Evolutionary conservation across 2,888 invertebrate genomes (phyloP), one percentile per base, ranked within the genome.

Genomic region (Allolobophora icterica): DNA sequence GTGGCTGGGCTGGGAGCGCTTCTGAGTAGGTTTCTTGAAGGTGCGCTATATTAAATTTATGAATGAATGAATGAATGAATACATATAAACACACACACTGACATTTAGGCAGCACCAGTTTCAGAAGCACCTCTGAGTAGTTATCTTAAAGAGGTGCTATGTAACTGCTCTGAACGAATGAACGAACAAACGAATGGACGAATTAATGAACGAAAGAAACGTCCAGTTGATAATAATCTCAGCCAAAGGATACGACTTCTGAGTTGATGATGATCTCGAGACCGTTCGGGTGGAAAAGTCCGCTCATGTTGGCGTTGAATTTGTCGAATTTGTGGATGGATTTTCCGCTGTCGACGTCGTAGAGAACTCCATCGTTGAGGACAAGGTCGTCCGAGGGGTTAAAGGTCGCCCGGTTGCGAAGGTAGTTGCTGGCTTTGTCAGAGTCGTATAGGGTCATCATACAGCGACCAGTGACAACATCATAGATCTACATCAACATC

Each of bases 271-370:
- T 98, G 84, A 99, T 98, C 96, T 99, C 99, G 92, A 98, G 96
- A 0, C 98, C 98, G 95, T 98, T 98, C 0, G 99, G 99, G 96
- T 99, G 99, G 94, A 99, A 99, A 15, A 98, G 97, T 0, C 99
- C 99, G 94, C 98, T 99, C 91, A 98, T 97, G 87, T 97, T 97
- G 94, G 98, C 98, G 96, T 99, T 99, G 71, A 99, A 96, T 95
- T 99, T 99, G 96, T 99, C 99, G 95, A 99, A 98, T 95, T 99
- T 99, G 96, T 99, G 99, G 89, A 99, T 97, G 93, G 98, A 97
- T 94, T 97, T 97, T 35, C 97, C 93, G 0, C 97, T 97, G 93
- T 97, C 97, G 19, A 98, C 97, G 95, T 99, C 99, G 97, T 98
- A 99, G 0, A 99, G 96, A 0, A 99, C 98, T 84, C 99, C 99